Base-by-base conservation (phyloP, 2,113 vertebrate genomes). In the Caranx ignobilis region DNA sequence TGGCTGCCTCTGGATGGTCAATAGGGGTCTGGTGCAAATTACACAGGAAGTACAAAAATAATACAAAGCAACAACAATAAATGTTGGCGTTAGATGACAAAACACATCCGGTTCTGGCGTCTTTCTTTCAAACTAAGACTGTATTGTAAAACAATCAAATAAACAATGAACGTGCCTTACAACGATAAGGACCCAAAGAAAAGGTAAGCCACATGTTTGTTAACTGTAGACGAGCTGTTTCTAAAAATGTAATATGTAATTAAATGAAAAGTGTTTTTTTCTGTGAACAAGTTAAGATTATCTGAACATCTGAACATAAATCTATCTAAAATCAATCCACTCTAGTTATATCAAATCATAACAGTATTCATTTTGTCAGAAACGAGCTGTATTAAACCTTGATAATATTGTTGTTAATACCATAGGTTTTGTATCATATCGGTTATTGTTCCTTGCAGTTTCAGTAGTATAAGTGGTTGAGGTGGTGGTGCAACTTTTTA, bases 11-110 rank as follows among this genome's bases (percentile, higher is more conserved):
- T 64, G 75, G n/a, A 18, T 87, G 83, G 75, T 68, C 47, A 71
- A 73, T 10, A 31, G 12, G 1, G 9, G 5, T 6, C 18, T 31
- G 74, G 66, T 77, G 50, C 71, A 85, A 83, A 87, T 77, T 67
- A 64, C 12, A 84, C 79, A 85, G 83, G 86, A 91, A 88, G 80
- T 84, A 37, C 41, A 4, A 6, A 3, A 64, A 55, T 11, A 60
- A 56, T 45, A 6, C 6, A 70, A 66, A 67, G 0, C 31, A 70
- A 47, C 7, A n/a, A 1, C 2, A 26, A 57, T 6, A 5, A 0
- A 26, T 13, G 6, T 64, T 48, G 26, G 39, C 7, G 11, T 34
- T 41, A 56, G 21, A 11, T 34, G 35, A 31, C 65, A 54, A 15
- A 65, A 11, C n/a, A 35, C 15, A 62, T 88, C 85, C 83, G 61